phyloP scores from a whole-genome alignment of 2,888 invertebrate species.

The Blomia tropicalis region DNA sequence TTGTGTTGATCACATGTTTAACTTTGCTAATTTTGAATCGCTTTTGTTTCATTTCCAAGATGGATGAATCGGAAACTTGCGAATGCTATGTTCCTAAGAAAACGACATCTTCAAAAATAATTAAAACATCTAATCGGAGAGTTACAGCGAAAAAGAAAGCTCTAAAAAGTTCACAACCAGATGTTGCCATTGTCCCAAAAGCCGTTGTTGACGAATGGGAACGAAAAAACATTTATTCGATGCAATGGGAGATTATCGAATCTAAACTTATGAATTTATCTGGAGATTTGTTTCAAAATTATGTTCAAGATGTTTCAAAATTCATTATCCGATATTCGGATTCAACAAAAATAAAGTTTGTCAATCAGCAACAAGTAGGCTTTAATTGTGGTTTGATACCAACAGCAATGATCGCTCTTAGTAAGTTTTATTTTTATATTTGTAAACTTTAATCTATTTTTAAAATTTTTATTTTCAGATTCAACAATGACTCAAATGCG shows the following conservation, averaged over 20 bases:
- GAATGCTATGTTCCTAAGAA: not conserved
- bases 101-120: not conserved
- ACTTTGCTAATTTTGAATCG: too few species aligned
- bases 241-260: not conserved
- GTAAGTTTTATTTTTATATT: not conserved
- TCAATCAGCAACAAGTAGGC: not conserved
- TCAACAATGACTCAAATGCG: not conserved
- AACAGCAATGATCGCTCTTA: not conserved
- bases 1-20: too few species aligned
- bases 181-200: not conserved
- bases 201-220: not conserved
- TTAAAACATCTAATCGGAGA: not conserved
- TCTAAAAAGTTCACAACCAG: not conserved
- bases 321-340: not conserved
- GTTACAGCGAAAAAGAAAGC: not conserved
- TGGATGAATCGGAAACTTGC: not conserved
- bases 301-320: not conserved
- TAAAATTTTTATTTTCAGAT: too few species aligned
- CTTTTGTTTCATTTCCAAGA: too few species aligned
- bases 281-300: not conserved
- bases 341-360: not conserved
- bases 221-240: not conserved
- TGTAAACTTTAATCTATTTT: not conserved
- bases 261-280: not conserved
- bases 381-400: not conserved